Base-by-base conservation (phyloP, 2,113 vertebrate genomes). In the Panurus biarmicus region DNA sequence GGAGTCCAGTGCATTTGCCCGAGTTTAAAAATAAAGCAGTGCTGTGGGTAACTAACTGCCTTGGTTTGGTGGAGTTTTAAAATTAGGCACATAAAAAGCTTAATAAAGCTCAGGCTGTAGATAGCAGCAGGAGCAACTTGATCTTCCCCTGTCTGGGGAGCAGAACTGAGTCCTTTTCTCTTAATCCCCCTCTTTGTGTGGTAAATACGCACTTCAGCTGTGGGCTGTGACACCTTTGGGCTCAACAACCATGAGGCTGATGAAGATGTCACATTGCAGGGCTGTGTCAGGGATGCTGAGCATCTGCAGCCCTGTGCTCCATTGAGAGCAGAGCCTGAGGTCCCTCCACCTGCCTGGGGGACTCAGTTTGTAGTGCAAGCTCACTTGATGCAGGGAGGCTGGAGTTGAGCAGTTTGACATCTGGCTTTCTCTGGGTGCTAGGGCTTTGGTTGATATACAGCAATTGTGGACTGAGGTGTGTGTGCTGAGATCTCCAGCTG, bases 21-120 rank as follows among this genome's bases (percentile, higher is more conserved):
- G 14, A 15, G 83, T 78, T 94, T 95, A 96, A 96, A 96, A 97
- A 96, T 96, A 96, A 85, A 95, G 83, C 51, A 25, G 44, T 65
- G 77, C 29, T 95, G 77, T 26, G 29, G 79, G 92, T 20, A 18
- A 72, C 81, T 18, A 20, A 75, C 81, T 74, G 83, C 69, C 60
- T 95, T 54, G 87, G 84, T 94, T 92, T 95, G 61, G 53, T 71
- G 33, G 54, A 40, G 77, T 70, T 95, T 94, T 94, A 95, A 96
- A 96, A 93, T 96, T 91, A 95, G 91, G 66, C 33, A 60, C 47
- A 54, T 74, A 84, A 8, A 87, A 89, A 89, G 53, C 45, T 88
- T 95, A 75, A 33, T 74, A 57, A 87, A 96, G 89, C 91, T 96
- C 90, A 80, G 73, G 54, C 77, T 69, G 20, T 67, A 74, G 58